phyloP scores from a whole-genome alignment of 2,888 invertebrate genomes.

The Drosophila ustulata region DNA sequence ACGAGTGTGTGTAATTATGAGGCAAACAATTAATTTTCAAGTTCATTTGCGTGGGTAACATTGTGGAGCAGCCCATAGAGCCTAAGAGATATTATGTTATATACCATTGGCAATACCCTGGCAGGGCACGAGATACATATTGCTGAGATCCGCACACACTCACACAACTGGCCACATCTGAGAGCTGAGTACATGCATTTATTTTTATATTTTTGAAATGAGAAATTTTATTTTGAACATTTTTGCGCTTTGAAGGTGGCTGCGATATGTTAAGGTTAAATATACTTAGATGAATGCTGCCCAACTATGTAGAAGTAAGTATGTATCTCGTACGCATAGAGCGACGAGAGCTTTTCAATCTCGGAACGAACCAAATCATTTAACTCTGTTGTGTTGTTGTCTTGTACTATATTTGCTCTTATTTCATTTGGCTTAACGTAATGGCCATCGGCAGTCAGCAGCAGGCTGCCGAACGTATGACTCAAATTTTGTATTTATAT shows the following conservation, averaged over 20 bases:
- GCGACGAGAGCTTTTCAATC: slow-evolving; percentile 58
- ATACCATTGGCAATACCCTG: slow-evolving; percentile 50
- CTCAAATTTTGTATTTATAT: slow-evolving; percentile 48
- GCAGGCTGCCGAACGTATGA: slow-evolving; percentile 43
- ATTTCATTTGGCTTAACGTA: slow-evolving; percentile 27
- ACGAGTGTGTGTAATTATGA: slow-evolving; percentile 55
- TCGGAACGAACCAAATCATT: slow-evolving; percentile 42
- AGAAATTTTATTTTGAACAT: slow-evolving; percentile 68
- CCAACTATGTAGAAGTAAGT: slow-evolving; percentile 39
- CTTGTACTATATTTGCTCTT: slow-evolving; percentile 6
- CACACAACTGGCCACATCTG: slow-evolving; percentile 12
- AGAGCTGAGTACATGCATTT: slow-evolving; percentile 56
- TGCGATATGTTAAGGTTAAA: slow-evolving; percentile 80
- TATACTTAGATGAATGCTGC: slow-evolving; percentile 52
- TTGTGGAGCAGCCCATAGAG: slow-evolving; percentile 23
- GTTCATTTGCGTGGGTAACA: slow-evolving; percentile 72
- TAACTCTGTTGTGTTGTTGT: slow-evolving; percentile 48
- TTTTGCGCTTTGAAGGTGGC: slow-evolving; percentile 71
- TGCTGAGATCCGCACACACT: slow-evolving; percentile 27
- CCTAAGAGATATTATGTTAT: slow-evolving; percentile 15
- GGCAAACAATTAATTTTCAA: slow-evolving; percentile 74
- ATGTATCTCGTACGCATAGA: slow-evolving; percentile 45
- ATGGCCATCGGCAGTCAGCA: slow-evolving; percentile 25
- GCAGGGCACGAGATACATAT: slow-evolving; percentile 49
- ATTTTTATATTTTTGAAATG: slow-evolving; percentile 76